Base-by-base conservation (phyloP, 2,113 vertebrate genomes). In the Oreamnos americanus region DNA sequence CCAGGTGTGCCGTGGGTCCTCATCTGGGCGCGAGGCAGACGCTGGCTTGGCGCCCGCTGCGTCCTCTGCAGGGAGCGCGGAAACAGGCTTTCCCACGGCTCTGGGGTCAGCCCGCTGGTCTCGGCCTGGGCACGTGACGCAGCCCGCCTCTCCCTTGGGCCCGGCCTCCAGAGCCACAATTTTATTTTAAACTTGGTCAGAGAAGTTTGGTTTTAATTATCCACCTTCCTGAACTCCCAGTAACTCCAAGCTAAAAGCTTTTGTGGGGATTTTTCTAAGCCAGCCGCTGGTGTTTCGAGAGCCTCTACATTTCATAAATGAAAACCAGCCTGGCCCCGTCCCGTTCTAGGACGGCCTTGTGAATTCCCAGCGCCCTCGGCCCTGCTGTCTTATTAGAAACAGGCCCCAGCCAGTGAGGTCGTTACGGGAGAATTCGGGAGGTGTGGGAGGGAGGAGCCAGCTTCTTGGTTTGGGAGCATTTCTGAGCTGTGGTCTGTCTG, bases 151-250 rank as follows among this genome's bases (percentile, higher is more conserved):
- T 93, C 76, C 97, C 97, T 95, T 92, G 97, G 98, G 98, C 94
- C 57, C 86, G 23, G 85, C 91, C 30, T 97, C 97, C 92, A 95
- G 96, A 98, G 95, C 96, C 96, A 87, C 5, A 0, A 11, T 96
- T 98, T 98, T 95, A 97, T 97, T 98, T 92, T 97, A 98, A 97
- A 96, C 89, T 97, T 98, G 88, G 97, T 92, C 49, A 2, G 3
- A 97, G 83, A 90, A 98, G 92, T 95, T 98, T 98, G 98, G 96
- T 96, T 98, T 98, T 97, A 97, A 98, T 99, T 98, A 97, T 51
- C 93, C 89, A 79, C 79, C 85, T 98, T 85, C 21, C 93, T 96
- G 58, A 98, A 84, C 97, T 98, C 93, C 57, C 21, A 92, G 97
- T 97, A 98, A 98, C 98, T 98, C 97, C 33, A 93, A 90, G 94